phyloP scores from a whole-genome alignment of 1,140 invertebrate genomes.

The Bombus superbus region DNA sequence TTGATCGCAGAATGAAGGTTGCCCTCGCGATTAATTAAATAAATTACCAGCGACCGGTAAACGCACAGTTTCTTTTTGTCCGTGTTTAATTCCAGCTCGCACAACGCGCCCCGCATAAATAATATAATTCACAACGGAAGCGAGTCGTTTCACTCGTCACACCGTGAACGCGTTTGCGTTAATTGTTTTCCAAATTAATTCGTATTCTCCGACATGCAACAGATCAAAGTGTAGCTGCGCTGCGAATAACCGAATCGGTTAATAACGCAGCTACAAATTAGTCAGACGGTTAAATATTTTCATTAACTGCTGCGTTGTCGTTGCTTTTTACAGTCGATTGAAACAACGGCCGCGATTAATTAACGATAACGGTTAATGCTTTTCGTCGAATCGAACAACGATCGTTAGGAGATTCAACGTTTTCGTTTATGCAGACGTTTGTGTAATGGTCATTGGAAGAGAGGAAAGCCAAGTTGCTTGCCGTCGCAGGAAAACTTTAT shows the following conservation, averaged over 20 bases:
- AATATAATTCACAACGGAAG: constrained; percentile 17
- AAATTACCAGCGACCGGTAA: not conserved
- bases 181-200: constrained; percentile 43
- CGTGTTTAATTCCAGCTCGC: not conserved
- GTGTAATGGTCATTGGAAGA: not conserved
- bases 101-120: not conserved
- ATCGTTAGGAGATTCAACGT: not conserved
- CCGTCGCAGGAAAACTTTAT: constrained; percentile 70
- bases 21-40: too few species aligned
- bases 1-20: too few species aligned
- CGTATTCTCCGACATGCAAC: not conserved
- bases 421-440: too few species aligned
- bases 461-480: not conserved
- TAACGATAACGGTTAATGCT: not conserved
- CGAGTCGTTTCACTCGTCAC: not conserved
- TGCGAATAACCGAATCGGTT: not conserved
- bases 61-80: not conserved
- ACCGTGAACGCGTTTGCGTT: not conserved
- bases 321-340: not conserved
- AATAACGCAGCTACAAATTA: constrained; percentile 19
- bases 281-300: constrained; percentile 25
- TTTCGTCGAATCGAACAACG: not conserved
- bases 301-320: not conserved
- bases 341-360: constrained; percentile 27
- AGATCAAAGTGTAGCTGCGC: constrained; percentile 6